A percentile compares a stretch with the other conserved stretches of the same genome.
Evolutionary conservation across 2,113 vertebrate species (phyloP).

Genomic region (Oryzias celebensis): DNA sequence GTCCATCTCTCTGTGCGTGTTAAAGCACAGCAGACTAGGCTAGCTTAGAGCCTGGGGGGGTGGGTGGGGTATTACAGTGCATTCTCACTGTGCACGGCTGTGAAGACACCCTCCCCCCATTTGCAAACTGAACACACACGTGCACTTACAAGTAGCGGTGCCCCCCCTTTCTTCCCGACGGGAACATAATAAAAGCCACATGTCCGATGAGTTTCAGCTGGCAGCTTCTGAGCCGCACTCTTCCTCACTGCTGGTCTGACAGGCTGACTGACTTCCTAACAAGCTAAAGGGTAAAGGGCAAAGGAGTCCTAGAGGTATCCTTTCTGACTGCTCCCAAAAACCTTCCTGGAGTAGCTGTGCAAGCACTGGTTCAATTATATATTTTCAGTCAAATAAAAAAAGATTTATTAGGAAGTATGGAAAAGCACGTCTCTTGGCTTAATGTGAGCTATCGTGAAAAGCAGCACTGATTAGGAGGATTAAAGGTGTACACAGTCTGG

Average conservation of each 20-base stretch:
- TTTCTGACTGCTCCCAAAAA: constrained; percentile 25
- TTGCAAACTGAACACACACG: constrained; percentile 22
- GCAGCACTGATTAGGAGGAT: not conserved
- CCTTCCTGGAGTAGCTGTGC: constrained; percentile 1
- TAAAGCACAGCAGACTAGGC: constrained; percentile 27
- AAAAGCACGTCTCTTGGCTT: not conserved
- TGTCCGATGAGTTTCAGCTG: constrained; percentile 74
- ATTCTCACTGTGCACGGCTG: constrained; percentile 58
- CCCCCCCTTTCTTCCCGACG: constrained; percentile 52
- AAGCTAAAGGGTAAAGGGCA: constrained; percentile 46
- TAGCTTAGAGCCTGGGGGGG: constrained; percentile 31
- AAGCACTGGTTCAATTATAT: not conserved
- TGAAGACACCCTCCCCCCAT: constrained; percentile 57
- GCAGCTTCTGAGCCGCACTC: constrained; percentile 36
- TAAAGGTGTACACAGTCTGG: too few species aligned
- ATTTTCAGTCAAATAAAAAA: not conserved
- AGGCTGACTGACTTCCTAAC: constrained; percentile 43
- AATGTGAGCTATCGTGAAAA: not conserved
- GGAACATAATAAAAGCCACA: constrained; percentile 75
- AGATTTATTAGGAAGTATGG: not conserved
- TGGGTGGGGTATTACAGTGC: constrained; percentile 27
- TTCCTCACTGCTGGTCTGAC: constrained; percentile 28
- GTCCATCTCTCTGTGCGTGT: constrained; percentile 21
- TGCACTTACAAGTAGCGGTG: constrained; percentile 31
- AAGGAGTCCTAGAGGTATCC: constrained; percentile 42